Base-by-base conservation (phyloP, 2,113 vertebrate genomes). In the Amphiprion percula region DNA sequence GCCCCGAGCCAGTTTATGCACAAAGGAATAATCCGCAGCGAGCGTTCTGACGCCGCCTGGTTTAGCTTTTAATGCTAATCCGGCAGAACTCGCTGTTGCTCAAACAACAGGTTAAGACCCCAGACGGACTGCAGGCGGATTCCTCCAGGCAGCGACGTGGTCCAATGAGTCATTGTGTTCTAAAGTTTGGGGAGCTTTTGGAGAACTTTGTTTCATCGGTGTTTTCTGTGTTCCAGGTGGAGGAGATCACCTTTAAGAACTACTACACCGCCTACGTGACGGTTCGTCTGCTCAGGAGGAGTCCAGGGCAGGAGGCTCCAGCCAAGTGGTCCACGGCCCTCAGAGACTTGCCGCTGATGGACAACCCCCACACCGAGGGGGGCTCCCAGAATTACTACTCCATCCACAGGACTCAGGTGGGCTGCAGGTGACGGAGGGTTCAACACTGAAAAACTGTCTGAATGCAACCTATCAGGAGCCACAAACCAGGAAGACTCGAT, bases 191-290 rank as follows among this genome's bases (percentile, higher is more conserved):
- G 21, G 21, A 21, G 5, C 21, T 21, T 21, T 21, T 21, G 21
- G 21, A 21, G 23, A 37, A 10, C 33, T 37, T 37, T 10, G 7
- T 4, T 30, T 30, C 6, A 30, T 30, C 6, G 1, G 30, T 37
- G 33, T 37, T 3, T 14, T 7, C 11, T 44, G 41, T 44, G 41
- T 58, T 89, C 65, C 90, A 97, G 97, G 87, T 97, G 28, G 93
- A 96, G 80, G 95, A 96, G 53, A 96, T 99, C 83, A 90, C 92
- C 44, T 98, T 99, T 90, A 97, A 94, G 93, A 99, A 99, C 89
- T 96, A 93, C 94, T 99, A 99, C 93, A 97, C 97, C 0, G 97
- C 97, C 2, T 97, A 94, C 54, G 52, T 99, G 90, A 97, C 92
- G 0, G 90, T 98, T 79, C 96, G 97, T 11, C 73, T 97, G 86